phyloP scores from a whole-genome alignment of 2,797 vertebrate genomes.

The Sardinella longiceps region DNA sequence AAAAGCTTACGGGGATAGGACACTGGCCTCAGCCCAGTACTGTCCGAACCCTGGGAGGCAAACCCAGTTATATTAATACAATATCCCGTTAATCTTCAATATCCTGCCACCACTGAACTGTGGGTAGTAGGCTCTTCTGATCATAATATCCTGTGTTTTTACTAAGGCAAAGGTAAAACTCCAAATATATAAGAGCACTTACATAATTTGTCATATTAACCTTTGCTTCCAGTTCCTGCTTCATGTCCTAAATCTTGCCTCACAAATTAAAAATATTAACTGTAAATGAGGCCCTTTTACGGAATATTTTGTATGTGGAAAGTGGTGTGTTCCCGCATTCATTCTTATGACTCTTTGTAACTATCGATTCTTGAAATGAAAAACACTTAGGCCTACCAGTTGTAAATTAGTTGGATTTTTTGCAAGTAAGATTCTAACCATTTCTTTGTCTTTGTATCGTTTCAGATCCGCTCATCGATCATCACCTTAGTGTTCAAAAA shows the following conservation, averaged over 20 bases:
- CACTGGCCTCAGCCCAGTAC: background rate
- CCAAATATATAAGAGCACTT: background rate
- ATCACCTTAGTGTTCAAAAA: constrained; percentile 84
- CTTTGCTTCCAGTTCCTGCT: background rate
- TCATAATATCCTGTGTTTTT: constrained; percentile 18
- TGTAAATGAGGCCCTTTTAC: too few species aligned
- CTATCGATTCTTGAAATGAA: too few species aligned
- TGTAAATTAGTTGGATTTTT: too few species aligned
- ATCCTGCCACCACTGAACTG: constrained; percentile 9
- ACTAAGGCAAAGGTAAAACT: constrained; percentile 5
- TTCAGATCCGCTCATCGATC: constrained; percentile 92
- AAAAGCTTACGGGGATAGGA: background rate
- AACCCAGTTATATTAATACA: constrained; percentile 17
- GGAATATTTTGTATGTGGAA: background rate
- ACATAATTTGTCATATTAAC: background rate
- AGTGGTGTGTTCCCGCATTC: background rate
- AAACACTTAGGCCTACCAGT: too few species aligned
- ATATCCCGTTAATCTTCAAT: constrained; percentile 26
- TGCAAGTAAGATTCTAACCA: background rate
- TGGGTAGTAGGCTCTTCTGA: background rate
- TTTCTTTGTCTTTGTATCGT: constrained; percentile 22
- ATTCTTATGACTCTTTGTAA: background rate
- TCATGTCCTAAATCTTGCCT: background rate
- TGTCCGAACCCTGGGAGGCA: background rate
- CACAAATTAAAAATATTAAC: background rate